Percentiles rank a stretch among this genome's conserved stretches.
Evolutionary conservation across 2,113 vertebrate species (phyloP).

Genomic region (Spea bombifrons): DNA sequence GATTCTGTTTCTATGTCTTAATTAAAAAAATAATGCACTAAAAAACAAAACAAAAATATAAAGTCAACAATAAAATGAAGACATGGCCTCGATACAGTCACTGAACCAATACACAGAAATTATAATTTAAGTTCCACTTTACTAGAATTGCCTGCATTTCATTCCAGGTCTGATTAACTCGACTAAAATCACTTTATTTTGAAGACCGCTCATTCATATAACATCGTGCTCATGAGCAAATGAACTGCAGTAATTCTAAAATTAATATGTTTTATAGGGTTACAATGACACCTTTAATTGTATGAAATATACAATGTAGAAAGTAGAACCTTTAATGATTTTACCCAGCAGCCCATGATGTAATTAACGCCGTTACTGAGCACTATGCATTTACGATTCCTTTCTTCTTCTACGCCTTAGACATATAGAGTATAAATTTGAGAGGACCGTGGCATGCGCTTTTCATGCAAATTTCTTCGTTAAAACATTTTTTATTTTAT

Average conservation of each 20-base stretch:
- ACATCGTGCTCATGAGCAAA: slow-evolving; percentile 70
- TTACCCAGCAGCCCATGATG: slow-evolving; percentile 65
- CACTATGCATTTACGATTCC: slow-evolving; percentile 60
- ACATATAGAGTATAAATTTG: slow-evolving; percentile 63
- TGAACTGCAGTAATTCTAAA: slow-evolving; percentile 78
- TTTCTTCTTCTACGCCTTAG: slow-evolving; percentile 57
- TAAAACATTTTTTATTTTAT: slow-evolving; percentile 37
- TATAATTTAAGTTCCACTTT: slow-evolving; percentile 47
- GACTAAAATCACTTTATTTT: slow-evolving; percentile 65
- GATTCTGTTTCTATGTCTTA: too few relatives aligned
- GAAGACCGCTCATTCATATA: slow-evolving; percentile 69
- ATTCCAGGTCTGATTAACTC: slow-evolving; percentile 57
- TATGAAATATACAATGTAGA: slow-evolving; percentile 69
- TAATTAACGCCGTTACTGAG: slow-evolving; percentile 70
- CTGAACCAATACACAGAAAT: too few relatives aligned
- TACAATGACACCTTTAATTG: slow-evolving; percentile 70
- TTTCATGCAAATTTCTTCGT: slow-evolving; percentile 54
- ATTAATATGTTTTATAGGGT: slow-evolving; percentile 75
- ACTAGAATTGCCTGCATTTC: slow-evolving; percentile 72
- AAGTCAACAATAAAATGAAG: too few relatives aligned
- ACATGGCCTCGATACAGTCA: too few relatives aligned
- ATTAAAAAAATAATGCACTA: too few relatives aligned
- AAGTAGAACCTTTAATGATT: slow-evolving; percentile 71
- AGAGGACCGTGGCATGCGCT: slow-evolving; percentile 55
- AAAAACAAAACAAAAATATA: too few relatives aligned